Evolutionary conservation across 2,888 invertebrate species (phyloP).

Genomic region (Eulithis testata): DNA sequence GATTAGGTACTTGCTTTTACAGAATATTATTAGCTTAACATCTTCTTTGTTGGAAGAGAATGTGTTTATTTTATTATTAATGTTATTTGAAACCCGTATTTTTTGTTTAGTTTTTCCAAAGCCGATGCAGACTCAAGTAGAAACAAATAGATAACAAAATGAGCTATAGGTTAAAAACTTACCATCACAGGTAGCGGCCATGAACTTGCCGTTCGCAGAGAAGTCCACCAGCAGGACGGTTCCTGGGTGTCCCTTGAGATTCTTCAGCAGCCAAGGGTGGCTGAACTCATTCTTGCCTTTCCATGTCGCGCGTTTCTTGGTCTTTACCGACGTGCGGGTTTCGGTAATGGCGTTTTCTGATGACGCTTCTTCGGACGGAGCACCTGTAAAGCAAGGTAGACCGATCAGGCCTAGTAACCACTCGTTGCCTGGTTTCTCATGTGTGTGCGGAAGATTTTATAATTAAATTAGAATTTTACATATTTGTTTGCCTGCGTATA

Average conservation of each 20-base stretch:
- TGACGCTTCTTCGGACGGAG: slow-evolving; percentile 63
- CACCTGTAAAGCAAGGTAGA: slow-evolving; percentile 52
- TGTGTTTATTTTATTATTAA: not conserved
- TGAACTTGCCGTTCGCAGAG: slow-evolving; percentile 93
- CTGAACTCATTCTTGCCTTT: slow-evolving; percentile 82
- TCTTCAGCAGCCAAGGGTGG: slow-evolving; percentile 92
- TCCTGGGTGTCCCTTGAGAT: slow-evolving; percentile 93
- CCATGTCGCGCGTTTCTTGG: slow-evolving; percentile 80
- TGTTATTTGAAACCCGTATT: not conserved
- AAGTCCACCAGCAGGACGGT: slow-evolving; percentile 91
- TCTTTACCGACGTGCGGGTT: slow-evolving; percentile 69
- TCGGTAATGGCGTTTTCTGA: slow-evolving; percentile 62
- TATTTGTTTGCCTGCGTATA: too few relatives aligned
- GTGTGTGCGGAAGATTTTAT: not conserved
- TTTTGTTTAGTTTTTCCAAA: slow-evolving; percentile 6
- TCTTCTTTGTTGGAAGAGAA: too few relatives aligned
- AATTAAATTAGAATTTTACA: too few relatives aligned
- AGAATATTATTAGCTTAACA: too few relatives aligned
- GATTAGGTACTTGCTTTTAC: too few relatives aligned
- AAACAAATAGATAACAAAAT: slow-evolving; percentile 17
- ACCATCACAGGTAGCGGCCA: slow-evolving; percentile 94
- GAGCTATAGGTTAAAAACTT: slow-evolving; percentile 60
- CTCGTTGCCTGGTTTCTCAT: not conserved
- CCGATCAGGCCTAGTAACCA: not conserved
- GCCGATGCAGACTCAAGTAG: slow-evolving; percentile 21